phyloP scores from a whole-genome alignment of 2,113 vertebrate species.

The Sterna hirundo region DNA sequence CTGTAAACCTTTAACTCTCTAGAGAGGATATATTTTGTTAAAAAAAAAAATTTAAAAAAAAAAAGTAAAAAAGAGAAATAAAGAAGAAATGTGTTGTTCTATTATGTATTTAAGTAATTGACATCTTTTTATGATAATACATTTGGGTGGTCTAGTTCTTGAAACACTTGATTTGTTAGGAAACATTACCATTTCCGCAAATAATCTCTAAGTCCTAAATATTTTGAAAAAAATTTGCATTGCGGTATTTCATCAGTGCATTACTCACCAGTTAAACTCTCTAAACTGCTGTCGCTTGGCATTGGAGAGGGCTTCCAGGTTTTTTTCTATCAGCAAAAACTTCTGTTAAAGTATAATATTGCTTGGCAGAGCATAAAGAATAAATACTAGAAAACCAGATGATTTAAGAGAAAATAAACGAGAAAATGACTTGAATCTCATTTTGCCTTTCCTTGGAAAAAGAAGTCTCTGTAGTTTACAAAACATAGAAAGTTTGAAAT shows the following conservation, averaged over 20 bases:
- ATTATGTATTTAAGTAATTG: not conserved
- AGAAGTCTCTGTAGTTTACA: conserved; percentile 6
- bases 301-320: conserved; percentile 64
- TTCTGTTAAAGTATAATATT: conserved; percentile 39
- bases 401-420: conserved; percentile 22
- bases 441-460: conserved; percentile 38
- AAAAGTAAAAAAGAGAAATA: conserved; percentile 38
- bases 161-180: conserved; percentile 76
- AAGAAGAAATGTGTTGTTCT: conserved; percentile 62
- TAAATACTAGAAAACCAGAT: conserved; percentile 29
- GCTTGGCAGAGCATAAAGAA: conserved; percentile 21
- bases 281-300: conserved; percentile 66
- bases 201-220: conserved; percentile 76
- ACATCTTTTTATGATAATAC: too few relatives aligned
- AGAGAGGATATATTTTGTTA: conserved; percentile 23
- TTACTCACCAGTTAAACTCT: conserved; percentile 72
- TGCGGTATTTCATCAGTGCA: conserved; percentile 69
- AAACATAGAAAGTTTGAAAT: conserved; percentile 27
- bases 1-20: conserved; percentile 57
- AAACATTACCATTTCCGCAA: conserved; percentile 75
- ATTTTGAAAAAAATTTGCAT: conserved; percentile 73
- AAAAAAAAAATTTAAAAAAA: not conserved
- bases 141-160: conserved; percentile 28
- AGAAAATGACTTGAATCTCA: not conserved
- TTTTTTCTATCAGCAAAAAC: conserved; percentile 60